Conservation (phyloP, 2,113 vertebrate genomes). For the Tachuris rubrigastra region DNA sequence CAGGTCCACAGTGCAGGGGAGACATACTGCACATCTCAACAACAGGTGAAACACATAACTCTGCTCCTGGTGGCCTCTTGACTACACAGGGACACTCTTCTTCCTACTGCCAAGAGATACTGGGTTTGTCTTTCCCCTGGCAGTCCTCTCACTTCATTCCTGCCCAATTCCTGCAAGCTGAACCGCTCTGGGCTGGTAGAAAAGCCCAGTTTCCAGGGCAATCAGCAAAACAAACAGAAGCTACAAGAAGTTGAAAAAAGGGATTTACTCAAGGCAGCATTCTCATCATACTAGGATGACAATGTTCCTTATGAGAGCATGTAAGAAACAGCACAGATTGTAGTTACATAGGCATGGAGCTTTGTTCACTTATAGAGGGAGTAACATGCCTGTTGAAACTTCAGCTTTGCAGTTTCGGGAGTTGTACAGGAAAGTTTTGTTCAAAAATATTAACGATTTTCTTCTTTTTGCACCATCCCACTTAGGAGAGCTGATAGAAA, state of each 20-base stretch:
- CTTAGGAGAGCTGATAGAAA: neutral
- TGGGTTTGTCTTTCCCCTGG: neutral
- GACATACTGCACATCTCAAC: neutral
- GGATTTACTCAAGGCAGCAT: neutral
- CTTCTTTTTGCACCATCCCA: neutral
- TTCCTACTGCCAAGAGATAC: neutral
- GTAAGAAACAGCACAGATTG: neutral
- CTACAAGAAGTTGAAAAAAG: neutral
- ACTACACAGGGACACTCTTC: neutral
- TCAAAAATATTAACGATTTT: neutral
- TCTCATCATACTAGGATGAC: neutral
- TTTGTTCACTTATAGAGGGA: neutral
- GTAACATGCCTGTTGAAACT: neutral
- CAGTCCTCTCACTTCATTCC: neutral
- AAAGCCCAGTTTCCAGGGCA: neutral
- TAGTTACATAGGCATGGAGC: neutral
- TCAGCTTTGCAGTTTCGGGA: neutral
- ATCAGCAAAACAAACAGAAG: neutral
- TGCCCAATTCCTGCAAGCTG: neutral
- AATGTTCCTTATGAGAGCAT: neutral
- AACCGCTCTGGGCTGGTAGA: neutral
- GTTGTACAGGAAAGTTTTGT: neutral
- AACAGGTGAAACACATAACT: accelerated
- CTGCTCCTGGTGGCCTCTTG: neutral
- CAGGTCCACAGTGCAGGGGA: neutral